Conservation (phyloP, 1,140 invertebrate species). For the Drosophila obscura region DNA sequence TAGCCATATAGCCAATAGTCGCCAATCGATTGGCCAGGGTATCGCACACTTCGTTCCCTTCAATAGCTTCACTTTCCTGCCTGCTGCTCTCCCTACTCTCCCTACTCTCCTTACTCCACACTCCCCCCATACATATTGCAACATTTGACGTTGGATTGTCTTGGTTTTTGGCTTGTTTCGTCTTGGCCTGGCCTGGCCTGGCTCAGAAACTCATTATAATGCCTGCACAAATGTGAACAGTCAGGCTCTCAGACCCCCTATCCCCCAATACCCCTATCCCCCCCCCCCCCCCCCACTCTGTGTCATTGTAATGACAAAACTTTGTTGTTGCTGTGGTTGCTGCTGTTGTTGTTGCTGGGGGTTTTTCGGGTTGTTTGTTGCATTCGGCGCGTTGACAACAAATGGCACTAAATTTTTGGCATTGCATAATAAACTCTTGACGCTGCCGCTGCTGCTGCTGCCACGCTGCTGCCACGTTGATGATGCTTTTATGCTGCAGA, state of each 20-base stretch:
- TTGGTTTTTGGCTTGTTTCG: constrained; percentile 15
- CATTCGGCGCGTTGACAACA: constrained; percentile 77
- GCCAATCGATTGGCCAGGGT: too few species aligned
- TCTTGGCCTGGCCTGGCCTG: constrained; percentile 6
- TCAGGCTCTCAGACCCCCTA: constrained; percentile 22
- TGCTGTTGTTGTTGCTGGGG: constrained; percentile 2
- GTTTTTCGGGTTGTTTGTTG: constrained; percentile 42
- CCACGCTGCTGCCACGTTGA: constrained; percentile 1
- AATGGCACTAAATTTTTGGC: constrained; percentile 77
- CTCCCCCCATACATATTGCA: constrained; percentile 56
- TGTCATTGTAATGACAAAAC: constrained; percentile 51
- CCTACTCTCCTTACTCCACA: too few species aligned
- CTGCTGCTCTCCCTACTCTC: too few species aligned
- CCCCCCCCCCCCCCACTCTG: neutral
- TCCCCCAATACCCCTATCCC: neutral
- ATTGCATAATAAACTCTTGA: constrained; percentile 77
- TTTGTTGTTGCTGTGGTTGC: constrained; percentile 44
- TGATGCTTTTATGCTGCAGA: constrained; percentile 24
- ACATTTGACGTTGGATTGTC: constrained; percentile 56
- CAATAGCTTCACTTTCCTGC: too few species aligned
- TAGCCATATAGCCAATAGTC: too few species aligned
- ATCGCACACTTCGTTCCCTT: too few species aligned
- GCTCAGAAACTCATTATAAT: constrained; percentile 73
- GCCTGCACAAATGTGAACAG: constrained; percentile 74
- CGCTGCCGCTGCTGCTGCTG: constrained; percentile 54